These are phyloP conservation scores for Tinea pellionella DNA, from an alignment of 2,888 invertebrate species.

Conservation along the genomic window DNA sequence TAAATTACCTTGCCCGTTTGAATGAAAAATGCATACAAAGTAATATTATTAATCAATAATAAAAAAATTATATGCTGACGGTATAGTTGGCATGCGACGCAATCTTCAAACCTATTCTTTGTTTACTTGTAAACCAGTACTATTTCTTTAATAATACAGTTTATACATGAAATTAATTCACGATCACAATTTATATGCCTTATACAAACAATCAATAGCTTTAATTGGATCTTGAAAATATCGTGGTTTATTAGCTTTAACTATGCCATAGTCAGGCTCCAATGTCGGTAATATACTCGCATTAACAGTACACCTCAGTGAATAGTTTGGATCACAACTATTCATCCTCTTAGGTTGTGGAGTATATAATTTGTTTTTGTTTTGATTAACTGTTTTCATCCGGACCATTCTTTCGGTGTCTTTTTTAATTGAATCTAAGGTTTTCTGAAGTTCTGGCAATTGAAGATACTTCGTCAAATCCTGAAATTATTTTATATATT, in stretches of 20 bases:
- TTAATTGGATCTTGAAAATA: conserved; percentile 55
- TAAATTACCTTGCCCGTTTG: no score
- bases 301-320: background rate
- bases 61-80: no score
- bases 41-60: no score
- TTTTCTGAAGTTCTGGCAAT: conserved; percentile 46
- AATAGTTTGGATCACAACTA: background rate
- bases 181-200: conserved; percentile 41
- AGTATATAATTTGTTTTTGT: conserved; percentile 32
- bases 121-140: no score
- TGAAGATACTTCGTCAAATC: conserved; percentile 45
- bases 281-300: conserved; percentile 32
- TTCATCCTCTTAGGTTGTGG: conserved; percentile 24
- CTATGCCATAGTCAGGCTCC: conserved; percentile 56
- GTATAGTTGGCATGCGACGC: no score
- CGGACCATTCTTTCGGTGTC: conserved; percentile 44
- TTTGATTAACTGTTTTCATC: conserved; percentile 35
- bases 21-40: no score
- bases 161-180: no score
- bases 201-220: conserved; percentile 51
- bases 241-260: conserved; percentile 39
- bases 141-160: no score
- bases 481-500: conserved; percentile 28
- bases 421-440: conserved; percentile 41
- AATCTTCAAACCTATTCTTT: no score